phyloP scores from a whole-genome alignment of 2,888 invertebrate species.

The Stramonita haemastoma region DNA sequence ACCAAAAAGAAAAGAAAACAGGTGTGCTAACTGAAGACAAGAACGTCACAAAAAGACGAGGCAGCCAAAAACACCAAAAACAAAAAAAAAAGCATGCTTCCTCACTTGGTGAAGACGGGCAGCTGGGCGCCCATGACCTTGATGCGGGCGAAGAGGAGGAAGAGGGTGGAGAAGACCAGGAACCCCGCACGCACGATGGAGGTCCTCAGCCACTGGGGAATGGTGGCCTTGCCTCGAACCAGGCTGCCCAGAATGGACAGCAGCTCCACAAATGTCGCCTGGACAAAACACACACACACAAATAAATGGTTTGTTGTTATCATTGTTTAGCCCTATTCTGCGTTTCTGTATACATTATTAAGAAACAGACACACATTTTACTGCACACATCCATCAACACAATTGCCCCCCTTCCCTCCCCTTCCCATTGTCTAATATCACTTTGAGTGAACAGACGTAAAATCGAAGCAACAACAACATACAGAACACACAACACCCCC shows the following conservation, averaged over 20 bases:
- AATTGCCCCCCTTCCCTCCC: too few species aligned
- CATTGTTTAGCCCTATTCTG: too few species aligned
- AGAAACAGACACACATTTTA: too few species aligned
- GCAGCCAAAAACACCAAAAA: neutral
- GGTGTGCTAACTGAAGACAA: neutral
- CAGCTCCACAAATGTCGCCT: constrained; percentile 68
- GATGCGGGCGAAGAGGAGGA: constrained; percentile 88
- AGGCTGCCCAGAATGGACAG: constrained; percentile 59
- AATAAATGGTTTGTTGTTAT: too few species aligned
- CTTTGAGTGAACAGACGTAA: too few species aligned
- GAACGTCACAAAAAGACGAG: neutral
- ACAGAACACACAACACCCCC: too few species aligned
- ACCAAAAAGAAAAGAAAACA: neutral
- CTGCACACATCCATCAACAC: too few species aligned
- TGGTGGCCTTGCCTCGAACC: constrained; percentile 59
- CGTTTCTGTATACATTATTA: too few species aligned
- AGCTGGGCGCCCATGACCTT: constrained; percentile 97
- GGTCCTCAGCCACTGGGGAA: constrained; percentile 68
- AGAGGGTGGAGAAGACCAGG: constrained; percentile 88
- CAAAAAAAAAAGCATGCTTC: neutral
- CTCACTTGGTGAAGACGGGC: constrained; percentile 92
- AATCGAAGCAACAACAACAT: too few species aligned
- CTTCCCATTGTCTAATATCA: too few species aligned
- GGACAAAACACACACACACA: constrained; percentile 26
- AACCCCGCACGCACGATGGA: constrained; percentile 84